Evolutionary conservation across 2,797 vertebrate species (phyloP), one percentile per base, ranked within the genome.

Genomic region (Falco cherrug): DNA sequence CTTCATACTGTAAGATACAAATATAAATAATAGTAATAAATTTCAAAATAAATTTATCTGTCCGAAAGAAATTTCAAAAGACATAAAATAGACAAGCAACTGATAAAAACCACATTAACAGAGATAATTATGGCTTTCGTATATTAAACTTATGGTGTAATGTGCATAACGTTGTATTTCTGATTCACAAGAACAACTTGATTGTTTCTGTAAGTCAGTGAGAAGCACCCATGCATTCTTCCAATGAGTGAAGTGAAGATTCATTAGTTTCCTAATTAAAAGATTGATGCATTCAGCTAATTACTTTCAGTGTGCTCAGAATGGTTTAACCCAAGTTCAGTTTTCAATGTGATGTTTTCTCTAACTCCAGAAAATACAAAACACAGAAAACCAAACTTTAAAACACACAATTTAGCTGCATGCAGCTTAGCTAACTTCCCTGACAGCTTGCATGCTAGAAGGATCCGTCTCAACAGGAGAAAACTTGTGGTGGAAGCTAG

Each of bases 181-280:
- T 56, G 67, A 84, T 78, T 94, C 63, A 56, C 9, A 54, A 47
- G 69, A 76, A 59, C 25, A 74, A 53, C 25, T 11, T 76, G 50
- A 69, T 50, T 70, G 10, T 53, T 82, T 89, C 60, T 5, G 0
- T 12, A 75, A 25, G 19, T 45, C 63, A 74, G 1, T 33, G 84
- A 35, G 25, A 91, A 82, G 31, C 31, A 87, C 6, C 14, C 0
- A 0, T 25, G 20, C 24, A 43, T 47, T 80, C 33, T 73, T 92
- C 57, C 39, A 75, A n/a, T 13, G 10, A 65, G 22, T 16, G 10
- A 77, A 50, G 18, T 24, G 26, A 82, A 74, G 22, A 4, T 29
- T 71, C 51, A 94, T 59, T 68, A 80, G 22, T 35, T 80, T 84
- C 43, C 48, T 54, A 84, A 81, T 37, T 70, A 73, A 82, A 77